Conservation (phyloP, 2,888 invertebrate genomes). For the Phasia obesa region DNA sequence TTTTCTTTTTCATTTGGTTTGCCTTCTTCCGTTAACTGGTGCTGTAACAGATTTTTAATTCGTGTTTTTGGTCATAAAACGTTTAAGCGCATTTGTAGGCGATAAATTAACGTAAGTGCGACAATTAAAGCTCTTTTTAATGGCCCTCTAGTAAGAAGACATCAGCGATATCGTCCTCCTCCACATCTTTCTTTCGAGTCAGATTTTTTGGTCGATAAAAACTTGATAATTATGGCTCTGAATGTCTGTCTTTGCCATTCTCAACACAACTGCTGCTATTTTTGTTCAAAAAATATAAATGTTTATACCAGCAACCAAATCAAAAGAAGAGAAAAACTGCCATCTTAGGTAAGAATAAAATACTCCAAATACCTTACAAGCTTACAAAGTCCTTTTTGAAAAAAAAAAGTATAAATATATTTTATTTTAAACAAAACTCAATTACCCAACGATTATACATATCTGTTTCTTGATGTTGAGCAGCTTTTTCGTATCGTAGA, state of each 20-base stretch:
- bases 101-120: constrained; percentile 68
- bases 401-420: too few relatives aligned
- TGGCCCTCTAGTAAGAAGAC: constrained; percentile 50
- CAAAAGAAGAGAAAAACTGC: not conserved
- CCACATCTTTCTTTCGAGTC: not conserved
- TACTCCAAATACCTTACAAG: too few relatives aligned
- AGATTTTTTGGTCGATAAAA: constrained; percentile 40
- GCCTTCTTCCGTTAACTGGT: constrained; percentile 36
- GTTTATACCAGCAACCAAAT: not conserved
- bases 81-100: constrained; percentile 69
- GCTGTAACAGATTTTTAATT: constrained; percentile 57
- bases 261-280: not conserved
- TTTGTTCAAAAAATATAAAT: too few relatives aligned
- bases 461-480: too few relatives aligned
- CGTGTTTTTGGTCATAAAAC: constrained; percentile 64
- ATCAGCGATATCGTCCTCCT: not conserved
- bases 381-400: too few relatives aligned
- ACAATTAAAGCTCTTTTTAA: constrained; percentile 69
- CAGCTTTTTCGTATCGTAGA: too few relatives aligned
- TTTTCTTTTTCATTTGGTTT: not conserved
- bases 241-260: not conserved
- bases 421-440: too few relatives aligned
- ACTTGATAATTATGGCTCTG: constrained; percentile 64
- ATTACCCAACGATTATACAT: too few relatives aligned
- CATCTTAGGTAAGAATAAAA: too few relatives aligned